A percentile compares a stretch with the other conserved stretches of the same genome.
These are phyloP conservation scores for Acromyrmex echinatior DNA, from an alignment of 1,140 invertebrate species.

Conservation along the genomic window DNA sequence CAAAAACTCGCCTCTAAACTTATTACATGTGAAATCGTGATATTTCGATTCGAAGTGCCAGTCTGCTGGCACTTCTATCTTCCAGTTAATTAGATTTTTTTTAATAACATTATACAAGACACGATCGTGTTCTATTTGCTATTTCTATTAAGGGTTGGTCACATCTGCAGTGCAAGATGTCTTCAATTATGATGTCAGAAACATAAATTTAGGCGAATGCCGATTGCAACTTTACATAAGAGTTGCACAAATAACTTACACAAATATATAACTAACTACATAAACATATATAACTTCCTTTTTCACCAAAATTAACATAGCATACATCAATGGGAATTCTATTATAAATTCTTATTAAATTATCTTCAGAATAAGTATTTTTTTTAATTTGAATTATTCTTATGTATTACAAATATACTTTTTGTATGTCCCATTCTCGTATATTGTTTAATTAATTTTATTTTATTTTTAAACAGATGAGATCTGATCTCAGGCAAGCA, in stretches of 20 bases:
- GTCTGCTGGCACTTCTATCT: constrained; percentile 19
- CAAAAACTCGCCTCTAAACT: constrained; percentile 54
- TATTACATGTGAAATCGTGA: constrained; percentile 33
- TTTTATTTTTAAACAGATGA: background rate
- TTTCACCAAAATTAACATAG: background rate
- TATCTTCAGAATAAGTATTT: background rate
- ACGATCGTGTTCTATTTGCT: constrained; percentile 22
- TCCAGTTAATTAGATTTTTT: constrained; percentile 48
- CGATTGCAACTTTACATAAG: constrained; percentile 8
- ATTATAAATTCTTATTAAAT: background rate
- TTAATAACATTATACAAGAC: background rate
- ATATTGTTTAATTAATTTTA: background rate
- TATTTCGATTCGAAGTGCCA: constrained; percentile 26
- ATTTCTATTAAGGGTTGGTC: constrained; percentile 16
- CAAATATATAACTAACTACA: constrained; percentile 1
- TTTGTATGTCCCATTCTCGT: background rate
- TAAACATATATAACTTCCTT: background rate
- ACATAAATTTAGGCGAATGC: background rate
- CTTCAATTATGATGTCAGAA: constrained; percentile 18
- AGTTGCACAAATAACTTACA: constrained; percentile 5
- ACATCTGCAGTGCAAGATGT: background rate
- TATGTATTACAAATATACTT: background rate
- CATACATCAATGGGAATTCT: background rate
- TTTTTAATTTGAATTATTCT: background rate
- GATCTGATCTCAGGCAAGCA: background rate